Evolutionary conservation across 2,113 vertebrate species (phyloP).

Genomic region (Sisor rabdophorus): DNA sequence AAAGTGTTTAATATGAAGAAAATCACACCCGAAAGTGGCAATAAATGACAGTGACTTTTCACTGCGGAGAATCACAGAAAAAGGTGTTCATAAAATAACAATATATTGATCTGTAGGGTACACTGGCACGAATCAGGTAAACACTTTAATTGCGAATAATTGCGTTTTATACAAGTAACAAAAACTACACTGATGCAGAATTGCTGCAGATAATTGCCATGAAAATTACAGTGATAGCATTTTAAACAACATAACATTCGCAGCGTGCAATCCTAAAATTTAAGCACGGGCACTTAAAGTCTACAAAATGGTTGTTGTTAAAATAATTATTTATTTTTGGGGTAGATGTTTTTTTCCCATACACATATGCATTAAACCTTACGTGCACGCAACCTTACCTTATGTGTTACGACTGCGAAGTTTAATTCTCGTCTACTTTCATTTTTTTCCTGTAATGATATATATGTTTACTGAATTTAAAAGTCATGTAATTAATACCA

Average conservation of each 20-base stretch:
- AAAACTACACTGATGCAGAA: not conserved
- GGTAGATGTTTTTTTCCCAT: not conserved
- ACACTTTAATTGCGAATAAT: not conserved
- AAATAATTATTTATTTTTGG: too few relatives aligned
- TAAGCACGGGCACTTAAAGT: not conserved
- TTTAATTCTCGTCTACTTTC: not conserved
- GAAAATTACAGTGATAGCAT: not conserved
- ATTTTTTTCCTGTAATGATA: not conserved
- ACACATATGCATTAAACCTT: not conserved
- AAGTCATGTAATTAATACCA: constrained; percentile 63
- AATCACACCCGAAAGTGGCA: constrained; percentile 8
- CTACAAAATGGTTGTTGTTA: not conserved
- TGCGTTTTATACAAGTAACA: not conserved
- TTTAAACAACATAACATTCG: not conserved
- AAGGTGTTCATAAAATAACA: constrained; percentile 1
- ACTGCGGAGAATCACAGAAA: not conserved
- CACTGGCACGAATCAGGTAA: not conserved
- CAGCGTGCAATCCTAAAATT: not conserved
- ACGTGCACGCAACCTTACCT: not conserved
- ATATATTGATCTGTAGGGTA: constrained; percentile 6
- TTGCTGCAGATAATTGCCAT: not conserved
- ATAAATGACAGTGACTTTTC: constrained; percentile 7
- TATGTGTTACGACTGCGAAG: not conserved
- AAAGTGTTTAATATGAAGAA: constrained; percentile 9
- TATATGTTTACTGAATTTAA: constrained; percentile 11